Evolutionary conservation across 2,888 invertebrate species (phyloP).

Genomic region (Zonitis immaculata): DNA sequence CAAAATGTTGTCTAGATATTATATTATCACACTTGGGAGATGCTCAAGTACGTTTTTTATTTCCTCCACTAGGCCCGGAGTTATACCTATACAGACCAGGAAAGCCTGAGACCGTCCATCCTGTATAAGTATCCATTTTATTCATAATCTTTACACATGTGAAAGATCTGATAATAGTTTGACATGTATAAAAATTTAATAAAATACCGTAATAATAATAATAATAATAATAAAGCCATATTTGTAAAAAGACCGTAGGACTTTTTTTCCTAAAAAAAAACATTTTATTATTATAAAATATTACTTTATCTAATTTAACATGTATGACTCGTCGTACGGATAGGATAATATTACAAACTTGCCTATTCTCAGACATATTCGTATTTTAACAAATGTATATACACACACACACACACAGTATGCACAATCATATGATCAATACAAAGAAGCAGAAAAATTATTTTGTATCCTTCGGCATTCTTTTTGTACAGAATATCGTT

Average conservation of each 20-base stretch:
- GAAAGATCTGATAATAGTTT: constrained; percentile 1
- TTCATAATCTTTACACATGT: not conserved
- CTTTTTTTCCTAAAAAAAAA: not conserved
- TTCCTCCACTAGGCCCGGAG: too few relatives aligned
- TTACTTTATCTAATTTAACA: constrained; percentile 1
- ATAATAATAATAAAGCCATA: constrained; percentile 2
- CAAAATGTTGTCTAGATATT: too few relatives aligned
- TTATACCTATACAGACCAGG: too few relatives aligned
- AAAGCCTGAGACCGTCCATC: too few relatives aligned
- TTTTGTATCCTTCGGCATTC: not conserved
- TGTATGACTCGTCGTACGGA: constrained; percentile 1
- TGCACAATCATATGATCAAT: too few relatives aligned
- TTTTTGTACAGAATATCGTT: constrained; percentile 6
- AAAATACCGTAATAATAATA: not conserved
- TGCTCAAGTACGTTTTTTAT: too few relatives aligned
- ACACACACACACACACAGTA: not conserved
- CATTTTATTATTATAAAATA: not conserved
- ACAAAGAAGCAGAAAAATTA: not conserved
- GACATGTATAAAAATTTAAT: not conserved
- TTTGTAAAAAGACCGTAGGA: not conserved
- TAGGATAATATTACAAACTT: constrained; percentile 1
- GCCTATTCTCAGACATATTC: not conserved
- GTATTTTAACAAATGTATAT: not conserved
- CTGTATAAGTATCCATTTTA: not conserved
- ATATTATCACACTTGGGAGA: too few relatives aligned